Base-by-base conservation (phyloP, 37 sponge, comb jelly and placozoan species). In the Spongilla lacustris region DNA sequence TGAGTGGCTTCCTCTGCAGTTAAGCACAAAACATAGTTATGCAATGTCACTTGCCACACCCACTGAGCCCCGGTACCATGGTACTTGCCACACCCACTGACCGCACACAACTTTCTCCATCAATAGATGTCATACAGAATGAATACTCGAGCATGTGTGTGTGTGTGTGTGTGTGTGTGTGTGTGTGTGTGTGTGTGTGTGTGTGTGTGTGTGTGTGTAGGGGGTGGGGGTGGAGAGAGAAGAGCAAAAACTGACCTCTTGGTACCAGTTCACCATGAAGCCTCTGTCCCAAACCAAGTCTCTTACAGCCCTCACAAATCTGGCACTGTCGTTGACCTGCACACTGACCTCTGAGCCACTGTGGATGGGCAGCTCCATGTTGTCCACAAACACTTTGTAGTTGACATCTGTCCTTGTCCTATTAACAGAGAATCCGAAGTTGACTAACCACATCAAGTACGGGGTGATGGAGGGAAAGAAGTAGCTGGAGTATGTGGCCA, bases 291-390 rank as follows among this genome's bases (percentile, higher is more conserved):
- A 17, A 17, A 58, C 58, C 58, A 58, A 14, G 21, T 58, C 58
- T 14, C 58, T 58, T 0, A 58, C 58, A 19, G 58, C 58, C 21
- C 58, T 58, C 19, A 58, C 11, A 17, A 58, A 58, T 58, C 58
- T 58, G 58, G 58, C 21, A 6, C 74, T 58, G 74, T 86, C 38
- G 10, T 68, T 9, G 4, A 79, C 79, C 58, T 0, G n/a, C n/a
- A 86, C 87, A 72, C 71, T 69, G 10, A 86, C 66, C 26, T 86
- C 87, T 69, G 80, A 79, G 32, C 79, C 87, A 71, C 79, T 79
- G 49, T 86, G 87, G 13, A 86, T 78, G 10, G 87, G 87, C 2
- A 86, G 80, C 29, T 86, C 79, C 37, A 86, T 79, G 73, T 49
- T 71, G 46, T 86, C 87, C 71, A 79, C 73, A 76, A 79, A 79